Percentiles rank a stretch among this genome's conserved stretches.
Evolutionary conservation across 2,113 vertebrate genomes (phyloP).

Genomic region (Paralichthys olivaceus): DNA sequence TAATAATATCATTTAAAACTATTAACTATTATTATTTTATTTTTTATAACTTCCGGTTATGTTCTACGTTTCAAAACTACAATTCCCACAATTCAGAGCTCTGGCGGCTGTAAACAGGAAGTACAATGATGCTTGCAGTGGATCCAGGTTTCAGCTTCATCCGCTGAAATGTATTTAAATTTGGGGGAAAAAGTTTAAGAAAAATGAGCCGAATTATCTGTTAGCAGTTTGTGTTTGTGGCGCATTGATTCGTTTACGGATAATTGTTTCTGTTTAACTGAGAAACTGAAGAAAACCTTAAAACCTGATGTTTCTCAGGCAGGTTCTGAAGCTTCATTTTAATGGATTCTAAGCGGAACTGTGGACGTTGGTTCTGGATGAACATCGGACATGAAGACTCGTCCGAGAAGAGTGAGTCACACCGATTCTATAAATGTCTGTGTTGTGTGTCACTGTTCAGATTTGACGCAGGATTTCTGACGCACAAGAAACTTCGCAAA

Average conservation of each 20-base stretch:
- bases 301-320: background rate
- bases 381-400: no score
- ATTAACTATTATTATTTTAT: no score
- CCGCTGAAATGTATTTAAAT: no score
- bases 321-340: background rate
- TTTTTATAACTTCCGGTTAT: no score
- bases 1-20: no score
- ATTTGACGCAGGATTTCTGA: no score
- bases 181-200: no score
- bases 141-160: no score
- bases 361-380: background rate
- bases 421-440: no score
- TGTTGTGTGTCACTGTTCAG: background rate
- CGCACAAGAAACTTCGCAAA: no score
- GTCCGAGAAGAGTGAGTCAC: background rate
- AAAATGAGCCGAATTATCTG: background rate
- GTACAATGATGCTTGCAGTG: background rate
- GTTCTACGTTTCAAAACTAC: background rate
- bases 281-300: background rate
- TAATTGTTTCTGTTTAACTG: no score
- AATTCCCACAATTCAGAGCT: background rate
- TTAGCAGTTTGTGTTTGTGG: background rate
- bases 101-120: conserved; percentile 3
- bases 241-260: background rate
- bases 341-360: background rate